Evolutionary conservation across 2,888 invertebrate species (phyloP), one percentile per base, ranked within the genome.

Genomic region (Melangyna quadrimaculata): DNA sequence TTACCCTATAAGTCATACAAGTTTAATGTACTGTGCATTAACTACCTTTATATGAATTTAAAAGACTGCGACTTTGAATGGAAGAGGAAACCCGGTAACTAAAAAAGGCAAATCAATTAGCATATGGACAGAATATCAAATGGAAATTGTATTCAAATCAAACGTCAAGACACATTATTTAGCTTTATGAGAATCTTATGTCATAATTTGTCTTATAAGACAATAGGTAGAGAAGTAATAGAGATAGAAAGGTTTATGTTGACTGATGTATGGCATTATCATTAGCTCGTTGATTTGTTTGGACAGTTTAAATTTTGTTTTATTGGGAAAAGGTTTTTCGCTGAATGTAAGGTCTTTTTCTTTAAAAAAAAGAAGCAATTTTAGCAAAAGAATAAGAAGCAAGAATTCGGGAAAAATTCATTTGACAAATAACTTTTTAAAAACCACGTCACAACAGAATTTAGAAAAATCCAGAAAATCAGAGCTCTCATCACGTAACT

Each of bases 1-100:
- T 80, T 74, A 80, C 79, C 74, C 45, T 73, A 59, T 69, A 73
- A 59, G 67, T 61, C 32, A 72, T 45, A 51, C 37, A 35, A 48
- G 51, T 37, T 53, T 37, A 57, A 72, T 75, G 32, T n/a, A 45
- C 45, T 69, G 51, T 67, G 67, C 9, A 51, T 48, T 2, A 17
- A 43, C 10, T 12, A n/a, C n/a, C n/a, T n/a, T n/a, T n/a, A 12
- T 51, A 14, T 69, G 27, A 14, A 27, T 27, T 14, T 24, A 35
- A 70, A 77, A 69, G 48, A 22, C 37, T 29, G n/a, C n/a, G 2
- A 29, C 35, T 27, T 32, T 48, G 2, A 43, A 14, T 27, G 51
- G 61, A 10, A 57, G 45, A 75, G 70, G 77, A 77, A 81, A 57
- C 24, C 29, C 53, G 27, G 8, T 45, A 45, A 29, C 63, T 65